Conservation (phyloP, 2,113 vertebrate genomes). For the Apteryx owenii region DNA sequence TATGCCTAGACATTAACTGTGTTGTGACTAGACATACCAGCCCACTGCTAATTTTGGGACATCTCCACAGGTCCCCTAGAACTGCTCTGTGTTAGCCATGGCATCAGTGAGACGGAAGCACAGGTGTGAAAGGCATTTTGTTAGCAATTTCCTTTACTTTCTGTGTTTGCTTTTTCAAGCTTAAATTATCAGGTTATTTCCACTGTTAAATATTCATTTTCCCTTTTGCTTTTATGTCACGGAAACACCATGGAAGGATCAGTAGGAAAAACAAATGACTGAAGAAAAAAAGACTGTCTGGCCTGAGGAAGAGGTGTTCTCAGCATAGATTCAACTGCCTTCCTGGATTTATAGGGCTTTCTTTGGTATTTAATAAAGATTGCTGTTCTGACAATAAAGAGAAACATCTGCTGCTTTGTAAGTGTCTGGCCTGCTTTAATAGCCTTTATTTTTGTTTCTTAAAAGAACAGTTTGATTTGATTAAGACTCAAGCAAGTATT, state of each 20-base stretch:
- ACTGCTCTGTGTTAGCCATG: rapidly evolving
- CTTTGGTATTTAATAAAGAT: conserved; percentile 71
- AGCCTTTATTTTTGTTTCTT: conserved; percentile 36
- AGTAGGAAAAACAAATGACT: conserved; percentile 21
- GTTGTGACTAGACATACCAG: background rate
- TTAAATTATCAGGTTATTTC: background rate
- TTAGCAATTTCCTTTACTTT: background rate
- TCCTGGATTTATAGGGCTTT: conserved; percentile 57
- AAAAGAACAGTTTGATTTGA: conserved; percentile 47
- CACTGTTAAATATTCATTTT: conserved; percentile 57
- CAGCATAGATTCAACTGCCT: background rate
- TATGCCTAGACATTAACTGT: background rate
- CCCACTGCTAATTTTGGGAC: background rate
- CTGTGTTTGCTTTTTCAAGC: background rate
- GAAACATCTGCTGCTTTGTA: conserved; percentile 58
- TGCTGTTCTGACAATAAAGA: conserved; percentile 57
- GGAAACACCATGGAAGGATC: conserved; percentile 5
- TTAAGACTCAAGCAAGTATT: conserved; percentile 31
- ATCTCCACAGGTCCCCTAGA: background rate
- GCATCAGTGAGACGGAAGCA: background rate
- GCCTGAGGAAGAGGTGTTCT: conserved; percentile 53
- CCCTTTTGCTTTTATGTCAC: conserved; percentile 30
- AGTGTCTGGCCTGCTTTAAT: conserved; percentile 11
- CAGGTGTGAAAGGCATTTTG: background rate
- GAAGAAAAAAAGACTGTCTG: background rate